Evolutionary conservation across 2,888 invertebrate genomes (phyloP).

Genomic region (Synergus gifuensis): DNA sequence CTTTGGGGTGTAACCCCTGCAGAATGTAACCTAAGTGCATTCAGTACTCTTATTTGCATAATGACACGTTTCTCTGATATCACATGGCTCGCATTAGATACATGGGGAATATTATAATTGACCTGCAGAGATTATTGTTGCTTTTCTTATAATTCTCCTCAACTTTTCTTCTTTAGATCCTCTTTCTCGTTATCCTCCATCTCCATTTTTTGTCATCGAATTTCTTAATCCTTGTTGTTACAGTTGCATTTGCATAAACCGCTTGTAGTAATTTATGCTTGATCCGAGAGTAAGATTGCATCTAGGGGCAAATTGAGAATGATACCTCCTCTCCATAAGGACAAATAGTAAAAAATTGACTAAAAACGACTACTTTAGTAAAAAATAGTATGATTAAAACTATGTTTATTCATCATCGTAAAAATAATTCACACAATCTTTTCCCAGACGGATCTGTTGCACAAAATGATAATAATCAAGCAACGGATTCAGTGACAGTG

Average conservation of each 20-base stretch:
- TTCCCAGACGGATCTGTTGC: background rate
- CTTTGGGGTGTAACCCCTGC: background rate
- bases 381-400: background rate
- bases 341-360: background rate
- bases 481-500: background rate
- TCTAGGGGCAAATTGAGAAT: background rate
- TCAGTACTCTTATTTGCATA: conserved; percentile 7
- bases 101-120: conserved; percentile 16
- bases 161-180: background rate
- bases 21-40: background rate
- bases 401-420: background rate
- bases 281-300: background rate
- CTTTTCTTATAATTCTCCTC: background rate
- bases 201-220: background rate
- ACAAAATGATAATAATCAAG: background rate
- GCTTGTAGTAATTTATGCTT: background rate
- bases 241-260: conserved; percentile 9
- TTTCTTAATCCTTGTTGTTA: background rate
- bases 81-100: background rate
- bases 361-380: background rate
- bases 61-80: conserved; percentile 8
- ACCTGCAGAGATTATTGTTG: background rate
- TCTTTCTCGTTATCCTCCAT: background rate
- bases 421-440: background rate
- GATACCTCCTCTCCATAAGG: background rate